Conservation (phyloP, 2,888 invertebrate species). For the Morinoia aosen region DNA sequence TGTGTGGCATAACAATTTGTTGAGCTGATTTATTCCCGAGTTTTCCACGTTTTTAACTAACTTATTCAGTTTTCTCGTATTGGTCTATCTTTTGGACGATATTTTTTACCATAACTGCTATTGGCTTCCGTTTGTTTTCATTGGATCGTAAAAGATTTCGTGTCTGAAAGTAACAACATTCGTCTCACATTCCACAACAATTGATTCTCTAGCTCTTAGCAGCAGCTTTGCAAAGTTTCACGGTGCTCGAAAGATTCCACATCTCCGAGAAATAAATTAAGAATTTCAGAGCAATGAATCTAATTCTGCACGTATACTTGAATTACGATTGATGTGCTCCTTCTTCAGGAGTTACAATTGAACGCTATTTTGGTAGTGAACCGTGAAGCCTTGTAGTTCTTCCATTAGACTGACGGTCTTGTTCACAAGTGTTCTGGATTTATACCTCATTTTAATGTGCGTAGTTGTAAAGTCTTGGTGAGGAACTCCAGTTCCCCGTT, state of each 20-base stretch:
- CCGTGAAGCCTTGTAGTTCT: conserved; percentile 4
- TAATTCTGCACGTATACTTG: background rate
- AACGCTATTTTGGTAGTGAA: background rate
- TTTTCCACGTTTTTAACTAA: background rate
- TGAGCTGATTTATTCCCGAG: background rate
- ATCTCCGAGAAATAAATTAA: background rate
- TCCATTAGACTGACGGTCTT: background rate
- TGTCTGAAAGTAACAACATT: background rate
- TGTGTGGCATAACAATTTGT: background rate
- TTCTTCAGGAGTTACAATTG: background rate
- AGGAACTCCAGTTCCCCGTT: background rate
- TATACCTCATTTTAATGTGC: background rate
- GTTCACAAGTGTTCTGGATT: background rate
- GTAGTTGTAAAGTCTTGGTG: background rate
- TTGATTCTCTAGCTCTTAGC: background rate
- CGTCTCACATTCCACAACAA: background rate
- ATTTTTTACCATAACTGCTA: background rate
- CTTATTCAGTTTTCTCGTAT: background rate
- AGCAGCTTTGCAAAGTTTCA: background rate
- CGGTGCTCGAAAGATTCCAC: background rate
- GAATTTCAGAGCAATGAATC: background rate
- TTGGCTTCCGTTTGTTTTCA: background rate
- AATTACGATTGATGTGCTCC: background rate
- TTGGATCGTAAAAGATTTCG: background rate
- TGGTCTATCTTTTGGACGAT: background rate